phyloP scores from a whole-genome alignment of 2,113 vertebrate species.

The Anarrhichthys ocellatus region DNA sequence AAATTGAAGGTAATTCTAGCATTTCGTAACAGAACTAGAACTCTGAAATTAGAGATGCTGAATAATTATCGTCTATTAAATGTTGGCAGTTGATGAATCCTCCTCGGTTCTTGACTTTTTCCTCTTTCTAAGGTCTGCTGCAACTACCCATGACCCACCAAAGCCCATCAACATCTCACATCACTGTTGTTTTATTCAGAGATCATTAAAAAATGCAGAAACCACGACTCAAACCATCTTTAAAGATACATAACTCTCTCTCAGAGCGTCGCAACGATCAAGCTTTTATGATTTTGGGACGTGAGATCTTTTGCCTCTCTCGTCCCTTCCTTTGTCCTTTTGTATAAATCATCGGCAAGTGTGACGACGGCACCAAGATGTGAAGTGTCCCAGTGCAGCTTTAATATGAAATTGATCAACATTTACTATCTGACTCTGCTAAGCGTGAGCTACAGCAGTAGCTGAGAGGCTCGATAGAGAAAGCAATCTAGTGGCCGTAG shows the following conservation, averaged over 20 bases:
- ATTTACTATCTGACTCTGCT: slow-evolving; percentile 45
- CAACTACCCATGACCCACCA: not conserved
- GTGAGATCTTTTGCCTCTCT: not conserved
- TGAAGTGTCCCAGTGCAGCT: slow-evolving; percentile 36
- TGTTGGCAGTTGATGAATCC: not conserved
- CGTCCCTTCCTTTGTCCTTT: not conserved
- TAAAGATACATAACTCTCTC: not conserved
- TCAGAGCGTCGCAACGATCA: not conserved
- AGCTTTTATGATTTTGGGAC: not conserved
- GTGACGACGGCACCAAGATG: slow-evolving; percentile 41
- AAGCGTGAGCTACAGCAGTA: slow-evolving; percentile 32
- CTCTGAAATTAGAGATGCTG: not conserved
- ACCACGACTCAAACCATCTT: not conserved
- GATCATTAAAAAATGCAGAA: not conserved
- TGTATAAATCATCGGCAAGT: slow-evolving; percentile 14
- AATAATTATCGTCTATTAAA: not conserved
- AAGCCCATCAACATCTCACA: no score
- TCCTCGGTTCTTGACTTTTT: not conserved
- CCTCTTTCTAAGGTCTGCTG: not conserved
- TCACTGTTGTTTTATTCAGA: not conserved
- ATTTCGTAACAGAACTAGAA: not conserved
- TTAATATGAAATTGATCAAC: slow-evolving; percentile 54
- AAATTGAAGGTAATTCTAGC: not conserved
- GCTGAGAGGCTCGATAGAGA: slow-evolving; percentile 47
- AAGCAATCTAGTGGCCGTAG: slow-evolving; percentile 48